Conservation (phyloP, 2,888 invertebrate genomes). For the Rosalia funebris region DNA sequence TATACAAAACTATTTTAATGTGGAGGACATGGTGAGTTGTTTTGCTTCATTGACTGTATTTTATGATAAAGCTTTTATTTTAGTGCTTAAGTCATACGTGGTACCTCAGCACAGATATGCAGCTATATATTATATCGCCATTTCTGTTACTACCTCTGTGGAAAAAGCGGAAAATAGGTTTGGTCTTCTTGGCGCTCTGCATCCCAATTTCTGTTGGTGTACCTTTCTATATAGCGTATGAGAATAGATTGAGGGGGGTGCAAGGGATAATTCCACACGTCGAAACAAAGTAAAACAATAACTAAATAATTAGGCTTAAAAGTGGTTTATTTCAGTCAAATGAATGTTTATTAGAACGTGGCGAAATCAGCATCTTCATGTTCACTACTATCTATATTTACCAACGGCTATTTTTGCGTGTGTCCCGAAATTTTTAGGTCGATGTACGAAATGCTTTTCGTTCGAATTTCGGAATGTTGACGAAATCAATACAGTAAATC, state of each 20-base stretch:
- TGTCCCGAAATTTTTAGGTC: too few relatives aligned
- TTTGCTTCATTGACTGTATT: neutral
- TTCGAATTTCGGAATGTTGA: too few relatives aligned
- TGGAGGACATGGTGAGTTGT: neutral
- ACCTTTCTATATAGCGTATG: constrained; percentile 40
- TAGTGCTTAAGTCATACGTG: constrained; percentile 67
- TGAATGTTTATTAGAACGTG: too few relatives aligned
- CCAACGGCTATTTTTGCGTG: too few relatives aligned
- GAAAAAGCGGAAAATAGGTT: constrained; percentile 51
- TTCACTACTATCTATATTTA: too few relatives aligned
- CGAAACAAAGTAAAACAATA: neutral
- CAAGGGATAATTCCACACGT: constrained; percentile 31
- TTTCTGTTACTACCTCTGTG: constrained; percentile 66
- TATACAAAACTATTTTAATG: constrained; percentile 52
- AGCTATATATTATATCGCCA: constrained; percentile 65
- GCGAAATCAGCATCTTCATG: too few relatives aligned
- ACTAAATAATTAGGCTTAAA: too few relatives aligned
- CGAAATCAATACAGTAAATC: too few relatives aligned
- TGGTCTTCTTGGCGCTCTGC: constrained; percentile 24
- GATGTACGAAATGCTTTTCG: too few relatives aligned
- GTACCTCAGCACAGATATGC: constrained; percentile 70
- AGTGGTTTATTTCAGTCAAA: too few relatives aligned
- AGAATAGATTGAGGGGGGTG: constrained; percentile 35
- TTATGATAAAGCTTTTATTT: constrained; percentile 19
- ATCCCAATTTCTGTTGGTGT: constrained; percentile 35